Percentiles rank a stretch among this genome's conserved stretches.
Conservation (phyloP, 2,113 vertebrate genomes). For the Onychostoma macrolepis region DNA sequence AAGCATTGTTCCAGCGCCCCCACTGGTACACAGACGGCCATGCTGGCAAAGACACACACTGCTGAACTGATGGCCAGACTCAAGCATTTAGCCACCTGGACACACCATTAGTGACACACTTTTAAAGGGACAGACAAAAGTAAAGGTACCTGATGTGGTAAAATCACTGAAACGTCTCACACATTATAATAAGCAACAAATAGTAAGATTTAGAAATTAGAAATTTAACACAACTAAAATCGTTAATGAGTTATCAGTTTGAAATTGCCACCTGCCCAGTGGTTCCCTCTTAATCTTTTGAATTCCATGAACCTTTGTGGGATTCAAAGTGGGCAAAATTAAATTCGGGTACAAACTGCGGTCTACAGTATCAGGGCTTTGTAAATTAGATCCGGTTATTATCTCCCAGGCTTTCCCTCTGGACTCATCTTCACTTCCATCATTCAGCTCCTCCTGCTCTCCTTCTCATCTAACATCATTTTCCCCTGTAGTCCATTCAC, state of each 20-base stretch:
- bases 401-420: not conserved
- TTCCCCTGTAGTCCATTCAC: constrained; percentile 6
- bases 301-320: not conserved
- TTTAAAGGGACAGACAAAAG: not conserved
- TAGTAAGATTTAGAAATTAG: not conserved
- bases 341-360: not conserved
- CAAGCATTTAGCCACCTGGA: constrained; percentile 42
- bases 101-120: constrained; percentile 30
- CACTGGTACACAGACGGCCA: constrained; percentile 20
- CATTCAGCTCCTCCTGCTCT: not conserved
- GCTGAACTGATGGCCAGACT: not conserved
- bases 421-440: constrained; percentile 9
- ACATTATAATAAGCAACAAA: not conserved
- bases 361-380: not conserved
- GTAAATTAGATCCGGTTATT: not conserved
- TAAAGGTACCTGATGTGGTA: not conserved
- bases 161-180: not conserved
- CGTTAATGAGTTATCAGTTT: not conserved
- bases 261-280: not conserved
- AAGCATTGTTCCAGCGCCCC: not conserved
- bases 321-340: not conserved
- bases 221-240: too few species aligned
- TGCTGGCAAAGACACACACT: constrained; percentile 20
- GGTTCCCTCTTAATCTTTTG: not conserved
- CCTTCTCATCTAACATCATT: constrained; percentile 18